Evolutionary conservation across 2,113 vertebrate species (phyloP).

Genomic region (Prionailurus bengalensis): DNA sequence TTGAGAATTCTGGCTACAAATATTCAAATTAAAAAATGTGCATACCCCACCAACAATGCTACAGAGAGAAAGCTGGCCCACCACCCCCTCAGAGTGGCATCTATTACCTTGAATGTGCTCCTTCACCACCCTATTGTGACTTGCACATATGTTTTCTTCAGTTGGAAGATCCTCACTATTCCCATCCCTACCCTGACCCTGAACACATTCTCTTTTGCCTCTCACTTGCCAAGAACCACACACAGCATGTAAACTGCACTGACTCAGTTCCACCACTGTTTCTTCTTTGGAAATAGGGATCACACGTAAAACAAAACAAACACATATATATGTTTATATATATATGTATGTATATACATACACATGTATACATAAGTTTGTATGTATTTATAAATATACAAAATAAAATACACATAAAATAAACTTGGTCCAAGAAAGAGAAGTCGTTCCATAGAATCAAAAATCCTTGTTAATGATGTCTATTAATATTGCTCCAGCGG

Average conservation of each 20-base stretch:
- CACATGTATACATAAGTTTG: too few species aligned
- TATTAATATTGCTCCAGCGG: neutral
- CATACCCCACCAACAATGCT: neutral
- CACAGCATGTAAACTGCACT: neutral
- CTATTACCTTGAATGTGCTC: neutral
- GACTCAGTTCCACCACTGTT: neutral
- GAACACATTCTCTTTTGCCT: neutral
- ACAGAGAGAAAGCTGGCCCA: neutral
- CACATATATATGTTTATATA: too few species aligned
- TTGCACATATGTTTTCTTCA: neutral
- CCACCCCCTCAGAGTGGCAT: neutral
- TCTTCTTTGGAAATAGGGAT: neutral
- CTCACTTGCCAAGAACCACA: neutral
- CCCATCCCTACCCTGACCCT: neutral
- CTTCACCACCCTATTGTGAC: neutral
- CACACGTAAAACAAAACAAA: neutral
- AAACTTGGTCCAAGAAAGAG: neutral
- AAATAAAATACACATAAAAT: too few species aligned
- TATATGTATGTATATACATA: too few species aligned
- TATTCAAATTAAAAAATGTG: neutral
- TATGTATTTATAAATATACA: too few species aligned
- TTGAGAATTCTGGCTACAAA: neutral
- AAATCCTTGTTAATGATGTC: neutral
- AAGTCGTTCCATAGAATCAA: neutral
- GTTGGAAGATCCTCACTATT: neutral